A percentile compares a stretch with the other conserved stretches of the same genome.
These are phyloP conservation scores for Hapalemur alaotrensis DNA, from an alignment of 2,797 vertebrate genomes.

Conservation along the genomic window DNA sequence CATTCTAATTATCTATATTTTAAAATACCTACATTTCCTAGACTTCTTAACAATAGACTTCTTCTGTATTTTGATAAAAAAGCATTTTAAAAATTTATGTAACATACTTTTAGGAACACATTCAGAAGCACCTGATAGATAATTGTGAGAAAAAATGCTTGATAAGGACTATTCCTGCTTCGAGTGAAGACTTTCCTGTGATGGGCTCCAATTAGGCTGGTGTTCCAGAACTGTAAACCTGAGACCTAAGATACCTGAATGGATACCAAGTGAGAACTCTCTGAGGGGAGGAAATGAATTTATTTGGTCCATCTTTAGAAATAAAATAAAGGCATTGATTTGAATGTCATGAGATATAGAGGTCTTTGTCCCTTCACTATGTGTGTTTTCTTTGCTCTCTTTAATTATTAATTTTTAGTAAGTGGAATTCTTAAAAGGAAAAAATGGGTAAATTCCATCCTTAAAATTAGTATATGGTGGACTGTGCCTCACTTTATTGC, in stretches of 20 bases:
- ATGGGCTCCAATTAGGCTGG: background rate
- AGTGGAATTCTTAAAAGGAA: background rate
- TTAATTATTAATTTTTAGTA: background rate
- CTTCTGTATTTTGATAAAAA: background rate
- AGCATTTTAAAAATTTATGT: background rate
- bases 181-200: background rate
- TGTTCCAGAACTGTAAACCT: background rate
- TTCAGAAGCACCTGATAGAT: background rate
- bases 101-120: background rate
- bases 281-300: background rate
- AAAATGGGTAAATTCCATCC: background rate
- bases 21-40: no score
- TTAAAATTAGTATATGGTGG: background rate
- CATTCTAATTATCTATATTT: background rate
- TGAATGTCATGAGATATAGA: background rate
- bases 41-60: background rate
- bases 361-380: background rate
- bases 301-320: background rate
- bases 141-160: background rate
- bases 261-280: background rate
- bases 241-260: background rate
- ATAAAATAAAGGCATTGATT: background rate
- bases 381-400: background rate
- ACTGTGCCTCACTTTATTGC: background rate
- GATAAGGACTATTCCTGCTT: background rate